These are phyloP conservation scores for Lordiphosa stackelbergi DNA, from an alignment of 1,140 invertebrate genomes.

Conservation along the genomic window DNA sequence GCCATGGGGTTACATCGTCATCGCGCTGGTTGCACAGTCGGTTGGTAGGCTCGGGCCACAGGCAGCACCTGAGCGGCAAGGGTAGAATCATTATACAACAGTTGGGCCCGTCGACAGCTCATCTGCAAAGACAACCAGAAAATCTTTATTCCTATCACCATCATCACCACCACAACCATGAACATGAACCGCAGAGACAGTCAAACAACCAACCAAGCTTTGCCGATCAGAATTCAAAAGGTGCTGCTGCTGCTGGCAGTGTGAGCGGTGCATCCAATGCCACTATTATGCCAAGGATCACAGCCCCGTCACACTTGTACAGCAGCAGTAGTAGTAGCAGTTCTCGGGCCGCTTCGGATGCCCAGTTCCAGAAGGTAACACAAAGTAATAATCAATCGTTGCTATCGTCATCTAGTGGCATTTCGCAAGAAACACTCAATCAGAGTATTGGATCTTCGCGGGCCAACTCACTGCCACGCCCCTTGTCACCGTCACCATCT, in stretches of 20 bases:
- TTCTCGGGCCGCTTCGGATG: constrained; percentile 12
- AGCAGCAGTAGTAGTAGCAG: constrained; percentile 16
- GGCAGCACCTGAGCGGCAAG: constrained; percentile 4
- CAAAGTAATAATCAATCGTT: constrained; percentile 77
- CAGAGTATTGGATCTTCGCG: constrained; percentile 79
- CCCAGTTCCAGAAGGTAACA: constrained; percentile 28
- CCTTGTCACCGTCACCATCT: constrained; percentile 90
- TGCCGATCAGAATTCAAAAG: constrained; percentile 3
- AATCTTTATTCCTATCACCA: constrained; percentile 19
- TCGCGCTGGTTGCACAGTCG: constrained; percentile 1
- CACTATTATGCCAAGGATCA: constrained; percentile 9
- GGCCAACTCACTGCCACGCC: constrained; percentile 84
- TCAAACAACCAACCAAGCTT: constrained; percentile 17
- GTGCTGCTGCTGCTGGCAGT: constrained; percentile 10
- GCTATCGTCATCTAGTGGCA: constrained; percentile 82
- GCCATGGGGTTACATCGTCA: constrained; percentile 10
- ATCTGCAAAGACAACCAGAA: constrained; percentile 16
- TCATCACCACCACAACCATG: constrained; percentile 24
- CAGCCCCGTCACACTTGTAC: constrained; percentile 12
- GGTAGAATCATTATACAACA: constrained; percentile 37
- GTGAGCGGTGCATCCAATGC: constrained; percentile 2
- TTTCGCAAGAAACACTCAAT: constrained; percentile 82
- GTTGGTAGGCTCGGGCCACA: constrained; percentile 1
- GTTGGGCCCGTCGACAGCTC: constrained; percentile 11
- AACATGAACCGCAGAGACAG: constrained; percentile 26